These are phyloP conservation scores for Planiliza haematocheilus DNA, from an alignment of 2,113 vertebrate species.

Conservation along the genomic window DNA sequence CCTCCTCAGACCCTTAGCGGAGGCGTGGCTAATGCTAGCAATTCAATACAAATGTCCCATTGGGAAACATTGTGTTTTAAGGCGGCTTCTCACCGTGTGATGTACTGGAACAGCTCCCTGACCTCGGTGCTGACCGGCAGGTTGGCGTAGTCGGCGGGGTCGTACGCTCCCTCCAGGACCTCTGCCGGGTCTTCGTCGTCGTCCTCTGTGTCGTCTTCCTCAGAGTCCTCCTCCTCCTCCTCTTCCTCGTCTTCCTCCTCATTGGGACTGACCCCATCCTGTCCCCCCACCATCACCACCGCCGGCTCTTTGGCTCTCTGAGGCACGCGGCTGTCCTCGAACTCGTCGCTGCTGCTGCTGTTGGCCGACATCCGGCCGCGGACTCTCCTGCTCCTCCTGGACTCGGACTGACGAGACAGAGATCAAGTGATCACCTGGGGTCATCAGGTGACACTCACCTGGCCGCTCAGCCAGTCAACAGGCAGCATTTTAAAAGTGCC, in stretches of 20 bases:
- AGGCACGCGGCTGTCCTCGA: conserved; percentile 75
- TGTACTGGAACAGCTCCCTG: conserved; percentile 95
- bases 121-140: conserved; percentile 91
- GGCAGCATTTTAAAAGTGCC: no score
- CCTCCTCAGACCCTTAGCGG: no score
- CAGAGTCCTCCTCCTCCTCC: conserved; percentile 79
- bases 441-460: neutral
- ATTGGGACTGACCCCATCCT: conserved; percentile 76
- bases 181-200: conserved; percentile 85
- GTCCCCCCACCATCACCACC: neutral
- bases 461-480: no score
- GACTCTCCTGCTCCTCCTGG: conserved; percentile 58
- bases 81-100: conserved; percentile 84
- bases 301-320: conserved; percentile 68
- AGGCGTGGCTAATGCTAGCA: no score
- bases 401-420: conserved; percentile 42
- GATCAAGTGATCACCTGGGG: neutral
- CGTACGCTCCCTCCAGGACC: conserved; percentile 87
- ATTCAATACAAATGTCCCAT: no score
- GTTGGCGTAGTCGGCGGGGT: conserved; percentile 90
- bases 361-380: conserved; percentile 77
- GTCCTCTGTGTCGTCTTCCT: conserved; percentile 83
- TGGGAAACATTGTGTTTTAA: no score
- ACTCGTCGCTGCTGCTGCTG: conserved; percentile 84
- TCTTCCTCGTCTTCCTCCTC: conserved; percentile 84